A percentile compares a stretch with the other conserved stretches of the same genome.
Conservation (phyloP, 2,888 invertebrate genomes). For the Ophion ellenae region DNA sequence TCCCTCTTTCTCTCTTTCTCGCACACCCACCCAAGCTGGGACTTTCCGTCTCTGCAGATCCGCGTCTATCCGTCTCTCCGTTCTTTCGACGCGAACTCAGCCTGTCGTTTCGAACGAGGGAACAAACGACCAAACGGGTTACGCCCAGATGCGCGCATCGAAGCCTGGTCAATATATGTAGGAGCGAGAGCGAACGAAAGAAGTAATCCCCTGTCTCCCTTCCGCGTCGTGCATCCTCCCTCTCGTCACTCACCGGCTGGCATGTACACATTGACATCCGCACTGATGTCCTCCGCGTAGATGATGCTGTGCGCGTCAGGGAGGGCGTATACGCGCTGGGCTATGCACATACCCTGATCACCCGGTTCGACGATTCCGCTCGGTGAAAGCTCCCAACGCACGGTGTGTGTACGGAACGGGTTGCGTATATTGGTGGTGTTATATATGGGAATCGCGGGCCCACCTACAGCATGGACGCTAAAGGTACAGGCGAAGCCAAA, state of each 20-base stretch:
- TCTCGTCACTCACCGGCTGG: conserved; percentile 44
- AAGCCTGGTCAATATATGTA: conserved; percentile 82
- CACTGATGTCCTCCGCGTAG: conserved; percentile 43
- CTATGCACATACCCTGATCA: conserved; percentile 5
- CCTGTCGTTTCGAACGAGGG: conserved; percentile 68
- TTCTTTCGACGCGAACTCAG: conserved; percentile 66
- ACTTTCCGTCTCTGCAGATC: not conserved
- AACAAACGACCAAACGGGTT: conserved; percentile 81
- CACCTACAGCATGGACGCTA: conserved; percentile 81
- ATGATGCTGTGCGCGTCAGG: conserved; percentile 39
- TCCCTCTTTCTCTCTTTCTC: conserved; percentile 63
- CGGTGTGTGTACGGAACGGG: conserved; percentile 61
- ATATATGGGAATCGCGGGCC: conserved; percentile 81
- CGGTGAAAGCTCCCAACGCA: conserved; percentile 35
- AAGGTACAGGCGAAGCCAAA: conserved; percentile 70
- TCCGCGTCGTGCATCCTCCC: conserved; percentile 58
- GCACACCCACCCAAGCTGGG: conserved; percentile 44
- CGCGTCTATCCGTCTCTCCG: conserved; percentile 62
- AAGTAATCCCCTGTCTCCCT: conserved; percentile 59
- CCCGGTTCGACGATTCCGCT: conserved; percentile 18
- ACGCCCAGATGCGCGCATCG: conserved; percentile 84
- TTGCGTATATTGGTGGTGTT: conserved; percentile 83
- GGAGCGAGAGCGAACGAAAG: conserved; percentile 36
- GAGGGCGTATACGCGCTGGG: conserved; percentile 48
- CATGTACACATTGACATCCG: conserved; percentile 59